A percentile compares a stretch with the other conserved stretches of the same genome.
Conservation (phyloP, 2,797 vertebrate genomes). For the Helarctos malayanus region DNA sequence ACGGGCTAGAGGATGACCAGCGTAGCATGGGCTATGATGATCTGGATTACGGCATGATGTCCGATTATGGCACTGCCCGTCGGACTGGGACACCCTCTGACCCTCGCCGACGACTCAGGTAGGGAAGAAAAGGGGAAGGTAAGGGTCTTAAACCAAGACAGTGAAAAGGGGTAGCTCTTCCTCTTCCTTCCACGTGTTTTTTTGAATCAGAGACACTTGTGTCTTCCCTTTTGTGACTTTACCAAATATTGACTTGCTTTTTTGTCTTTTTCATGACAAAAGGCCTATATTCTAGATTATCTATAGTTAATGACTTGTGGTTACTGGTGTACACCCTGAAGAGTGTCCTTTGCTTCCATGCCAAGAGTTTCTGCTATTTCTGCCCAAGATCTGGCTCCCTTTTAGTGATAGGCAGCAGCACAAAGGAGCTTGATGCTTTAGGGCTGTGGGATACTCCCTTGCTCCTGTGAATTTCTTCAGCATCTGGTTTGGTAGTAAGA, state of each 20-base stretch:
- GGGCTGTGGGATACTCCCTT: background rate
- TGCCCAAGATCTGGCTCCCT: background rate
- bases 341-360: background rate
- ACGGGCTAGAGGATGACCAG: conserved; percentile 96
- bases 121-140: conserved; percentile 27
- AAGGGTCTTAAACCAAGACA: conserved; percentile 12
- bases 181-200: background rate
- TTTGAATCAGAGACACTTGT: background rate
- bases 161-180: background rate
- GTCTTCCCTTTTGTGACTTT: conserved; percentile 4
- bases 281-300: background rate
- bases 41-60: conserved; percentile 94
- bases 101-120: conserved; percentile 95
- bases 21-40: conserved; percentile 96
- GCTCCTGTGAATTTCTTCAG: background rate
- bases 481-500: conserved; percentile 34
- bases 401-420: background rate
- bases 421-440: background rate
- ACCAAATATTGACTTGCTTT: background rate
- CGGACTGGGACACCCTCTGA: conserved; percentile 89
- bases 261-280: background rate
- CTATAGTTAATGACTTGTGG: background rate
- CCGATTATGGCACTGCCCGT: conserved; percentile 95
- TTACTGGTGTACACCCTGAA: background rate
- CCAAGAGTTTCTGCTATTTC: background rate